These are phyloP conservation scores for Drosophila orena DNA, from an alignment of 1,140 invertebrate genomes.

Conservation along the genomic window DNA sequence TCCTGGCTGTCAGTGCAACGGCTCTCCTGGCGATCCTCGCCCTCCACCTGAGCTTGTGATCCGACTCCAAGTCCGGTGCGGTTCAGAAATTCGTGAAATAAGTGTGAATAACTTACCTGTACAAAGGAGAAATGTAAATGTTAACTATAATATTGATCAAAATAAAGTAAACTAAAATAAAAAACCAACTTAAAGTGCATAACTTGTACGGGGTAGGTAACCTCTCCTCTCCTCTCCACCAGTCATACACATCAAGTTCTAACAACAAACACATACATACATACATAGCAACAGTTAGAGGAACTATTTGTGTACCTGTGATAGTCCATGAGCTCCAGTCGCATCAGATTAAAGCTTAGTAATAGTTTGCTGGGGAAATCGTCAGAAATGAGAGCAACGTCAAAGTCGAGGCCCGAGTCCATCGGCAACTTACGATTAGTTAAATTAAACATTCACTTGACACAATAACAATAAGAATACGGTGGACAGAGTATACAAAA, in stretches of 20 bases:
- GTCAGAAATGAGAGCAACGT: neutral
- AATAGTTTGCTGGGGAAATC: neutral
- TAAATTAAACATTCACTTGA: too few relatives aligned
- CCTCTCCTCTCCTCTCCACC: too few relatives aligned
- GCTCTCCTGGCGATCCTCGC: conserved; percentile 76
- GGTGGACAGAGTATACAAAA: conserved; percentile 3
- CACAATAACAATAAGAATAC: conserved; percentile 3
- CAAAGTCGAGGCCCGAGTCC: neutral
- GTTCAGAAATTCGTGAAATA: neutral
- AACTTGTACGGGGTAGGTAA: too few relatives aligned
- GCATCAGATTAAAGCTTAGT: conserved; percentile 1
- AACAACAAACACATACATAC: too few relatives aligned
- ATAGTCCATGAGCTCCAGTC: neutral
- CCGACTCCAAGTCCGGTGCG: neutral
- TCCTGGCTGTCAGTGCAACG: conserved; percentile 84
- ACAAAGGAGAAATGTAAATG: conserved; percentile 16
- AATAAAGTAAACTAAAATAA: conserved; percentile 10
- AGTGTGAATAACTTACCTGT: conserved; percentile 39
- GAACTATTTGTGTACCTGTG: conserved; percentile 10
- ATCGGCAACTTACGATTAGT: neutral
- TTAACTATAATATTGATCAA: conserved; percentile 27
- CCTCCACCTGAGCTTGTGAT: conserved; percentile 63
- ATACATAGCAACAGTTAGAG: too few relatives aligned
- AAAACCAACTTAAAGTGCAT: neutral
- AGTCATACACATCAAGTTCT: too few relatives aligned